Evolutionary conservation across 2,113 vertebrate genomes (phyloP), one percentile per base, ranked within the genome.

Genomic region (Hippocampus mohnikei): DNA sequence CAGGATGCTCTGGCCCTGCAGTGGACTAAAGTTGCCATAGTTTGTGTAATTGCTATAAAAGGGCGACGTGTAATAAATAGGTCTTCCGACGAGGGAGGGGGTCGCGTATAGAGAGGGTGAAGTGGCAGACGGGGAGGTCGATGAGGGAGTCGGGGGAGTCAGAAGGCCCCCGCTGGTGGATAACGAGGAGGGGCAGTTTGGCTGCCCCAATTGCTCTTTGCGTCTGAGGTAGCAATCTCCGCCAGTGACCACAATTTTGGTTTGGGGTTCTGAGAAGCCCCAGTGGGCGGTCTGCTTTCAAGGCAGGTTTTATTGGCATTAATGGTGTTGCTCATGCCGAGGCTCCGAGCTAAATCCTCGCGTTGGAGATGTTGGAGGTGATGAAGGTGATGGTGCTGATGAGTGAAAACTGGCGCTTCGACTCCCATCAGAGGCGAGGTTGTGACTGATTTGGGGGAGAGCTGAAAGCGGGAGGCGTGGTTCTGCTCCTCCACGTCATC

Each of bases 1-100:
- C 89, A 99, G 92, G 78, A 99, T 97, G 70, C 96, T 95, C 87
- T 96, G 96, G 85, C 95, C 93, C 90, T 96, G 96, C 81, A 98
- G 93, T 41, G 95, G 94, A 83, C 94, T 95, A 83, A 98, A 96
- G 94, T 94, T 98, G 89, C 96, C 94, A 90, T 99, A 98, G 95
- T 96, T 98, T 89, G 95, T 94, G 85, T 98, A 98, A 92, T 93
- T 96, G 91, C 95, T 93, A 78, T 99, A 99, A 95, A 99, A 99
- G 87, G 96, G 96, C 75, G 97, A 94, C 1, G 96, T 95, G 91
- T 98, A 99, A 91, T 99, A 99, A 91, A 99, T 96, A 89, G 95
- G 96, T 82, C 96, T 95, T 86, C 95, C 96, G 66, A 99, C 91
- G 78, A 99, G 95, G 78, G 97, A 96, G 67, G 95, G 93, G 72